Evolutionary conservation across 2,797 vertebrate species (phyloP).

Genomic region (Aratinga solstitialis): DNA sequence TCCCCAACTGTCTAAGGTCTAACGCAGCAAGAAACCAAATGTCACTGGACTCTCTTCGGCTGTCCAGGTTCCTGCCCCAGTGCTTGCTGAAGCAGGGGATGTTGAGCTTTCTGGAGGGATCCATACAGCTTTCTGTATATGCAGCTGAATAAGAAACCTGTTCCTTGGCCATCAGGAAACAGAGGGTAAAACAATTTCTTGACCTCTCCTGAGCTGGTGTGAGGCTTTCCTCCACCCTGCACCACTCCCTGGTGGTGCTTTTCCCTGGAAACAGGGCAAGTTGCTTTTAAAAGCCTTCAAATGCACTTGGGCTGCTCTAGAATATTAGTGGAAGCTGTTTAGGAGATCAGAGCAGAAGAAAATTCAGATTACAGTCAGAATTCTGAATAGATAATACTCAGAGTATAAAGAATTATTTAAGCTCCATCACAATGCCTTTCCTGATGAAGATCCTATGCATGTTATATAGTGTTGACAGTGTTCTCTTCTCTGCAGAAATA

Average conservation of each 20-base stretch:
- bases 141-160: neutral
- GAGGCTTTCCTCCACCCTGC: neutral
- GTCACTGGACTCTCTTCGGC: neutral
- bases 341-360: neutral
- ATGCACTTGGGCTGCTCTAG: neutral
- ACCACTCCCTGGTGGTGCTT: neutral
- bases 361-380: neutral
- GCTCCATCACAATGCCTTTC: neutral
- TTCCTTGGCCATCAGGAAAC: neutral
- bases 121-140: neutral
- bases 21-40: neutral
- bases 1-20: neutral
- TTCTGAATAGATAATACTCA: neutral
- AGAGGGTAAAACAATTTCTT: neutral
- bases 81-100: neutral
- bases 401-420: neutral
- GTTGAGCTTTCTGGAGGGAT: neutral
- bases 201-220: neutral
- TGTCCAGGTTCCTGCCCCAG: neutral
- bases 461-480: neutral
- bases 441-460: neutral
- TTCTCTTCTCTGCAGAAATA: neutral
- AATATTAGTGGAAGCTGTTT: neutral
- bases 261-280: neutral
- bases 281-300: neutral